Evolutionary conservation across 2,797 vertebrate genomes (phyloP).

Genomic region (Apodemus agrarius): DNA sequence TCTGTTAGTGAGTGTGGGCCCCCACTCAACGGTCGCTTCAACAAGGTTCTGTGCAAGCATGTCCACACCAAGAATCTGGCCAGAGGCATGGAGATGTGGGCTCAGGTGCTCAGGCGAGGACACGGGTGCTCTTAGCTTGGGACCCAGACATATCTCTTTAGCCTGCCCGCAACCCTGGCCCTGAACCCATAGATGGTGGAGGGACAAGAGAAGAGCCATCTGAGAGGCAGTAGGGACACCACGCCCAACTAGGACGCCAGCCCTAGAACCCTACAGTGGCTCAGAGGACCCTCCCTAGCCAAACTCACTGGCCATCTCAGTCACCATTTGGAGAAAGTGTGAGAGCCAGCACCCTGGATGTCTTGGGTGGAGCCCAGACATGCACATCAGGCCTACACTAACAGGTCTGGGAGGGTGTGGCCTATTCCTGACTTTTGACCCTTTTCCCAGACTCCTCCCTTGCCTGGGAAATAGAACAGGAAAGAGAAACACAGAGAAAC

Average conservation of each 20-base stretch:
- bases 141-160: neutral
- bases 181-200: accelerated
- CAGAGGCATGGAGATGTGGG: neutral
- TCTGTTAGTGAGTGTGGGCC: neutral
- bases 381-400: neutral
- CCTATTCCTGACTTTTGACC: neutral
- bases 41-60: too few relatives aligned
- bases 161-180: neutral
- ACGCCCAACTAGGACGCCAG: too few relatives aligned
- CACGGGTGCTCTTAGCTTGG: neutral
- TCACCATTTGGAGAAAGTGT: neutral
- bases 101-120: neutral
- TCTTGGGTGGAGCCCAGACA: neutral
- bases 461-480: neutral
- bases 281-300: neutral
- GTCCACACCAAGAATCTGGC: neutral
- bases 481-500: neutral
- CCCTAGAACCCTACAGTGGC: neutral
- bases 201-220: neutral
- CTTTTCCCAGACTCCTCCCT: neutral
- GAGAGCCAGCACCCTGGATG: neutral
- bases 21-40: neutral
- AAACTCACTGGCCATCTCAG: neutral
- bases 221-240: neutral
- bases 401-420: neutral